Evolutionary conservation across 2,888 invertebrate species (phyloP).

Genomic region (Ennomos quercinarius): DNA sequence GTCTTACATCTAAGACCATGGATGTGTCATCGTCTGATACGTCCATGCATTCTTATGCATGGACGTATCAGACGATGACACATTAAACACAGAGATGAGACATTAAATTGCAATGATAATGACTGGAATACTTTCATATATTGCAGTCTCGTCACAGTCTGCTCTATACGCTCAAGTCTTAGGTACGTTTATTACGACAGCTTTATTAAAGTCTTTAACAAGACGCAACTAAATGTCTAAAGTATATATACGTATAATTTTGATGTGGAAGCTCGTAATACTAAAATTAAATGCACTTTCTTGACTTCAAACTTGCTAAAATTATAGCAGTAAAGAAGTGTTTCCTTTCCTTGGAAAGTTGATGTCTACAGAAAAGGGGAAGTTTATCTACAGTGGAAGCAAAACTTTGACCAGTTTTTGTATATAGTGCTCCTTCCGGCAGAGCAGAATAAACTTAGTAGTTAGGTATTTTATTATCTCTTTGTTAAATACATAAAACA

Average conservation of each 20-base stretch:
- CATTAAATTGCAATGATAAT: too few relatives aligned
- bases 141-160: too few relatives aligned
- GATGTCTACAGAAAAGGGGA: slow-evolving; percentile 50
- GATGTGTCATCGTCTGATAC: too few relatives aligned
- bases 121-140: too few relatives aligned
- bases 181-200: background rate
- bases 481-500: too few relatives aligned
- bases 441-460: slow-evolving; percentile 28
- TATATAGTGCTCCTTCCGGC: slow-evolving; percentile 26
- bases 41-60: too few relatives aligned
- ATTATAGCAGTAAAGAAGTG: slow-evolving; percentile 51
- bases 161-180: too few relatives aligned
- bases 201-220: background rate
- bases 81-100: too few relatives aligned
- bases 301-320: slow-evolving; percentile 47
- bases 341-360: slow-evolving; percentile 50
- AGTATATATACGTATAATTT: slow-evolving; percentile 3
- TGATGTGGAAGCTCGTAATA: slow-evolving; percentile 28
- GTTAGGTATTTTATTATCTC: slow-evolving; percentile 2
- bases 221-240: background rate
- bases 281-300: slow-evolving; percentile 47
- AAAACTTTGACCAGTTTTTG: slow-evolving; percentile 49
- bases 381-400: slow-evolving; percentile 48
- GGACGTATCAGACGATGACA: too few relatives aligned
- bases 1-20: too few relatives aligned